Percentiles rank a stretch among this genome's conserved stretches.
phyloP scores from a whole-genome alignment of 2,113 vertebrate genomes.

The Zosterops pallidus region DNA sequence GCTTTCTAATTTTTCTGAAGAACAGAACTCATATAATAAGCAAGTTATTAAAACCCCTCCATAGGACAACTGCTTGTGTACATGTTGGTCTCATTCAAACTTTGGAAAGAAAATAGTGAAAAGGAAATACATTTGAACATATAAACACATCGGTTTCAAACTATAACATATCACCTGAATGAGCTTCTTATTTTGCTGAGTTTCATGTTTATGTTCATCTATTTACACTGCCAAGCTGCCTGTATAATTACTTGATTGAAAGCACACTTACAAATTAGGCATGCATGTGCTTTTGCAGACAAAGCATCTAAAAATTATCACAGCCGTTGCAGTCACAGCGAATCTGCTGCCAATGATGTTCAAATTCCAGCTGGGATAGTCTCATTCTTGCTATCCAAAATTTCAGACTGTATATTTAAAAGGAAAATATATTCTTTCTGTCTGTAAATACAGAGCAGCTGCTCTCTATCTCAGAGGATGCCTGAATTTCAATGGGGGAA shows the following conservation, averaged over 20 bases:
- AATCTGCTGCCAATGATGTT: constrained; percentile 51
- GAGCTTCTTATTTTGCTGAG: neutral
- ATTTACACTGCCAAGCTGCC: constrained; percentile 24
- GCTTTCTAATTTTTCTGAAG: neutral
- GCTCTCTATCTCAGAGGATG: neutral
- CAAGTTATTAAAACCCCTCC: neutral
- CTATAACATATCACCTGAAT: neutral
- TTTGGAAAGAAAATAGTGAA: neutral
- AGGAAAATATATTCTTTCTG: neutral
- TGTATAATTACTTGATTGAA: constrained; percentile 43
- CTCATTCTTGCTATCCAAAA: neutral
- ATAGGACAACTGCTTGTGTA: neutral
- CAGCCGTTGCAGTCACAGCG: neutral
- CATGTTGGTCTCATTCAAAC: neutral
- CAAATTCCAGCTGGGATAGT: constrained; percentile 23
- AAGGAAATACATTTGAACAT: neutral
- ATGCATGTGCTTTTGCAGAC: constrained; percentile 24
- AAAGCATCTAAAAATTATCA: constrained; percentile 39
- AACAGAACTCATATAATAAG: neutral
- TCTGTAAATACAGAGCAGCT: constrained; percentile 36
- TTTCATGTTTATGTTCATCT: neutral
- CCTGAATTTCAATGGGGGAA: neutral
- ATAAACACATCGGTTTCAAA: neutral
- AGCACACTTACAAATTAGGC: constrained; percentile 27
- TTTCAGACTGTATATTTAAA: neutral